Base-by-base conservation (phyloP, 2,888 invertebrate species). In the Hemaris fuciformis region DNA sequence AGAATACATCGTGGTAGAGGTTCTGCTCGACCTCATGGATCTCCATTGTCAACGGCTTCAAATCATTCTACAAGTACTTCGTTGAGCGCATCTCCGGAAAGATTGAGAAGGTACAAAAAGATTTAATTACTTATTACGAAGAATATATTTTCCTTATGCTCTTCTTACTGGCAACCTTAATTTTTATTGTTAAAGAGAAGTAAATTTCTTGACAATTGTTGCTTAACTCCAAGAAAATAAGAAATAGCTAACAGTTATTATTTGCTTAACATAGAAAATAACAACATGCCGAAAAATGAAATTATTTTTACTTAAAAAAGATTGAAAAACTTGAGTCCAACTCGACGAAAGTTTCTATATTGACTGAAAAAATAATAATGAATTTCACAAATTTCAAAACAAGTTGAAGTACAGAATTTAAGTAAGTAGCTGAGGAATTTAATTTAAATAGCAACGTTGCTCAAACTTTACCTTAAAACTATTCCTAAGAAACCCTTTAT, bases 1-100 rank as follows among this genome's bases (percentile, higher is more conserved):
- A 94, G 98, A 70, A 98, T 99, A 73, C 98, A 99, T 85, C 94
- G 98, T 0, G 98, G 98, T 0, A 93, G 96, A 0, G 95, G 96
- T 0, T 96, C 95, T 2, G 96, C 96, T 64, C 93, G 97, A 58
- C 97, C 97, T 23, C 94, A 95, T 71, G 95, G 94, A 27, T 95
- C 94, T 3, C 95, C 94, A 3, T 93, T 94, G 46, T 95, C 95
- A 59, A 95, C 94, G 61, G 95, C 95, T 23, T 95, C 95, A 67
- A 94, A 94, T 64, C 95, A 95, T 76, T 95, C 94, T 59, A 95
- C 94, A 10, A 95, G 94, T 64, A 95, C 95, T 0, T 94, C 94
- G 0, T 87, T 95, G 1, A 95, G 95, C 64, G 95, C 95, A 1
- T 95, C 95, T 0, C 95, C 95, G 0, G 94, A 94, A 68, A 84